phyloP scores from a whole-genome alignment of 1,140 invertebrate species.

The Scaptomyza pallida region DNA sequence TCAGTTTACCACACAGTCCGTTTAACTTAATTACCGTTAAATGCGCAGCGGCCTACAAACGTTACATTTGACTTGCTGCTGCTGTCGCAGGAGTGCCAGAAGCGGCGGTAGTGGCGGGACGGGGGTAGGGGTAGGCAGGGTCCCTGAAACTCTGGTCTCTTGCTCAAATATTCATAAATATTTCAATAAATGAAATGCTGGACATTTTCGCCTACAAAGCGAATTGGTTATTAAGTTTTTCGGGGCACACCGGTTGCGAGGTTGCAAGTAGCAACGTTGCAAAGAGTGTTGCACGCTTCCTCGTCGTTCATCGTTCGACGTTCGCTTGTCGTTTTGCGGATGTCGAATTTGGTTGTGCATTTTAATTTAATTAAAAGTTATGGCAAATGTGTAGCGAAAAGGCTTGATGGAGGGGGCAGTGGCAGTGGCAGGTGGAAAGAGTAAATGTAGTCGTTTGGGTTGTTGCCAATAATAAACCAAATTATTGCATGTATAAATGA shows the following conservation, averaged over 20 bases:
- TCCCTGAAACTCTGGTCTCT: conserved; percentile 20
- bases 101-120: too few relatives aligned
- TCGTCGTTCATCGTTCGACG: not conserved
- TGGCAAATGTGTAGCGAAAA: conserved; percentile 70
- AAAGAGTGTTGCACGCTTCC: conserved; percentile 1
- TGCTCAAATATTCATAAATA: conserved; percentile 78
- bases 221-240: conserved; percentile 78
- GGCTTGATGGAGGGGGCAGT: not conserved
- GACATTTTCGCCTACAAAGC: conserved; percentile 67
- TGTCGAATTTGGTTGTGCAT: conserved; percentile 72
- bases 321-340: conserved; percentile 11
- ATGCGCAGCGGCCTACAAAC: conserved; percentile 20
- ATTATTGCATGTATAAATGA: conserved; percentile 83
- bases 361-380: conserved; percentile 83
- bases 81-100: too few relatives aligned
- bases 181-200: conserved; percentile 49
- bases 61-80: conserved; percentile 20
- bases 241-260: conserved; percentile 11
- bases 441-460: conserved; percentile 15
- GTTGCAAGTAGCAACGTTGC: not conserved
- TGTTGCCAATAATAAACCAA: conserved; percentile 77
- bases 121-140: not conserved
- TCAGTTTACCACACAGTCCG: conserved; percentile 27
- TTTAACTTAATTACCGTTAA: conserved; percentile 65
- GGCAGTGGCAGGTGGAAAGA: not conserved